Base-by-base conservation (phyloP, 2,113 vertebrate species). In the Nibea albiflora region DNA sequence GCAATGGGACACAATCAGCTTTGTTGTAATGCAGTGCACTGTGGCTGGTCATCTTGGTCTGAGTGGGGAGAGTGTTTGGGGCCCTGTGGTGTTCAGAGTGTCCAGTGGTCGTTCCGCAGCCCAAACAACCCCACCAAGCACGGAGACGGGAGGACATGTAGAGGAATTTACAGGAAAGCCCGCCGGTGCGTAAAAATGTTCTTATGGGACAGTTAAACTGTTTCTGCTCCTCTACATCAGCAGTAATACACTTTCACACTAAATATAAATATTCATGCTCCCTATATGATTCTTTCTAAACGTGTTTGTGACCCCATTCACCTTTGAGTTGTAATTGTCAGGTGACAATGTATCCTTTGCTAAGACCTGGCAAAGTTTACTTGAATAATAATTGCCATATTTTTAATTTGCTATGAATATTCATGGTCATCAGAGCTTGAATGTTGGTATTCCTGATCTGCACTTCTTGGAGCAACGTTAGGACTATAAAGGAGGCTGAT, bases 21-120 rank as follows among this genome's bases (percentile, higher is more conserved):
- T 75, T 90, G 24, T 85, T 61, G 2, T 16, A 3, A 72, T 54
- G 1, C 80, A 98, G 97, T 97, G 72, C 92, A 97, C 81, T 98
- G 97, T 26, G 96, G 96, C 44, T 98, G 97, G 97, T 97, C 97
- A 0, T 76, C 95, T 0, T 98, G 97, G 97, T 97, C 97, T 0
- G 89, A 94, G 0, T 99, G 97, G 97, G 97, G 96, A 0, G 94
- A 97, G 47, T 98, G 97, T 85, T 85, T 97, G 84, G 97, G 97
- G 0, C 94, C 96, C 0, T 97, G 97, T 31, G 96, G 96, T 1
- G 94, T 96, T 62, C 95, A 96, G 90, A 97, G 97, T 22, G 92
- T 98, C 26, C 97, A 98, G 92, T 98, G 97, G 97, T 96, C 97
- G 0, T 98, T 98, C 84, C 95, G 96, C 44, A 98, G 97, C 84